phyloP scores from a whole-genome alignment of 2,113 vertebrate species.

The Labeo rohita region DNA sequence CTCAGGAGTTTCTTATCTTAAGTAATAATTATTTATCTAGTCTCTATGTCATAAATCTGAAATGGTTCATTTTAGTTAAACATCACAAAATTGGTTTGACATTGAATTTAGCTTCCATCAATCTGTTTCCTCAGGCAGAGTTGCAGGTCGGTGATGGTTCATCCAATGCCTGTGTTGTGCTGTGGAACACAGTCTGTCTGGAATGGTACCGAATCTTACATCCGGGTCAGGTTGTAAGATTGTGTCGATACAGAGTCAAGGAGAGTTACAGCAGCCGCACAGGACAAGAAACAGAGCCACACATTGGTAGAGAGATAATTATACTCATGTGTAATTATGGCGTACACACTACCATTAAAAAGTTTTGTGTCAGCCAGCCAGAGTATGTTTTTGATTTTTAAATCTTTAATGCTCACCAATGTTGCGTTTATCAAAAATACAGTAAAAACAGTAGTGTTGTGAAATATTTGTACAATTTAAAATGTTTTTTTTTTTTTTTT shows the following conservation, averaged over 20 bases:
- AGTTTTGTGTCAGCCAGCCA: not conserved
- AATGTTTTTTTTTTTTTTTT: too few species aligned
- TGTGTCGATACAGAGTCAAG: conserved; percentile 73
- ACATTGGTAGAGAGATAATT: conserved; percentile 66
- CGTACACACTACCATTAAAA: not conserved
- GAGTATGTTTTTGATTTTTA: not conserved
- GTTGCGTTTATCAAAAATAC: not conserved
- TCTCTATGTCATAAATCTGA: not conserved
- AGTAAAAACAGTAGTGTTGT: not conserved
- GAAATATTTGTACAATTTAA: not conserved
- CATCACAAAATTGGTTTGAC: not conserved
- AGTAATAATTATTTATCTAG: not conserved
- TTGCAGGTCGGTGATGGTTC: conserved; percentile 73
- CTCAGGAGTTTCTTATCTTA: not conserved
- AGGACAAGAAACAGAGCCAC: conserved; percentile 43
- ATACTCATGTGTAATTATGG: not conserved
- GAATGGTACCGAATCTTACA: conserved; percentile 72
- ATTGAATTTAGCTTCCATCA: not conserved
- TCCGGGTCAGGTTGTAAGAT: conserved; percentile 71
- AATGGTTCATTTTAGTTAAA: not conserved
- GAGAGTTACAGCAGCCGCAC: conserved; percentile 61
- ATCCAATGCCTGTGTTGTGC: conserved; percentile 68
- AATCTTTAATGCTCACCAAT: not conserved
- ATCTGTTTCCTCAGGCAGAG: conserved; percentile 60
- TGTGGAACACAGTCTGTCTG: conserved; percentile 79